Base-by-base conservation (phyloP, 2,113 vertebrate genomes). In the Petrocephalus microphthalmus region DNA sequence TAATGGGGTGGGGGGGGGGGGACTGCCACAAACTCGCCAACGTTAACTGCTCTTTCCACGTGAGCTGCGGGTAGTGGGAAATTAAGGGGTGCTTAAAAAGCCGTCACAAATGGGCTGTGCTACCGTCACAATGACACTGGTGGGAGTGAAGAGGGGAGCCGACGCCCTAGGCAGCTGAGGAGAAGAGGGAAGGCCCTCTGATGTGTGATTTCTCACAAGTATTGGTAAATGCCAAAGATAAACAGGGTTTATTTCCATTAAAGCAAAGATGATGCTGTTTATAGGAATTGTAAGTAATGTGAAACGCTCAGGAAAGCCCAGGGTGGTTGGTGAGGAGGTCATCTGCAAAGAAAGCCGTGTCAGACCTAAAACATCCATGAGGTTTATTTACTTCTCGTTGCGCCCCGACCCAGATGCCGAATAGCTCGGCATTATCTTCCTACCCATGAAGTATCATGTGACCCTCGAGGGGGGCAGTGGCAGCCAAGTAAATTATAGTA, bases 261-360 rank as follows among this genome's bases (percentile, higher is more conserved):
- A 89, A 54, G 74, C 7, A 88, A 84, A 64, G 53, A 88, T 84
- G 42, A 52, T 49, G 37, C 37, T 22, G 37, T 88, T 60, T 84
- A 88, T 60, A 64, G 84, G 37, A 53, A 85, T 89, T 86, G 54
- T 86, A 86, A 51, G 82, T 20, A 67, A 88, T 42, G n/a, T 85
- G 64, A 88, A 85, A 84, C 53, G 17, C 17, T 85, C 56, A 49
- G 53, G 42, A 47, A 53, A 53, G 51, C 49, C 42, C 42, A 88
- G 29, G 29, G 29, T 2, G 10, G 19, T 29, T 42, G 51, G 47
- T 33, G 49, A 33, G 52, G 52, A 7, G 49, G 84, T 11, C 6
- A 7, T 49, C 47, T 49, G 81, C 17, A 11, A 25, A 51, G 82
- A 29, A 15, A 15, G 51, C n/a, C 4, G 6, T 56, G 49, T 54